Percentiles rank a stretch among this genome's conserved stretches.
Conservation (phyloP, 2,113 vertebrate genomes). For the Hypanus sabinus region DNA sequence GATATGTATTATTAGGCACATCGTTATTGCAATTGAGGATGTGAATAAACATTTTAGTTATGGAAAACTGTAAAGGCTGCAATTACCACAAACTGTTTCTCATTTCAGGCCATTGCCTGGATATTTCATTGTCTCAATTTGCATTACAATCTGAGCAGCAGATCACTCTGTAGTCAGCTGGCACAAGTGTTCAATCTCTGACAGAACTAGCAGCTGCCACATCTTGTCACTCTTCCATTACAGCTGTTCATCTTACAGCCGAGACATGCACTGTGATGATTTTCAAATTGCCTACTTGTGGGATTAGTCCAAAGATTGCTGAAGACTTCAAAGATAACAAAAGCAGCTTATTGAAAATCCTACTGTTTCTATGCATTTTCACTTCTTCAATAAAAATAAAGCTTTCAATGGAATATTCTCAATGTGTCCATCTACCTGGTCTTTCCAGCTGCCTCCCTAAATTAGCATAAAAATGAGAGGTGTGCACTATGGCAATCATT, state of each 20-base stretch:
- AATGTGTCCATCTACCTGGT: not conserved
- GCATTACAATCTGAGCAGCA: conserved; percentile 28
- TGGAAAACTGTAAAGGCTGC: conserved; percentile 16
- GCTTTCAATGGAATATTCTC: not conserved
- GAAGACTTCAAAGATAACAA: conserved; percentile 12
- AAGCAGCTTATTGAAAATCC: conserved; percentile 22
- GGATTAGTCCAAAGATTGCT: not conserved
- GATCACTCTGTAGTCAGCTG: not conserved
- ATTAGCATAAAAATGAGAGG: not conserved
- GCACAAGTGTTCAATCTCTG: conserved; percentile 20
- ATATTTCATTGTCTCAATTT: conserved; percentile 10
- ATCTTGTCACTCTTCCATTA: conserved; percentile 30
- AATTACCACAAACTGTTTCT: not conserved
- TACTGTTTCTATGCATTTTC: not conserved
- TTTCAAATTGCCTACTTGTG: conserved; percentile 20
- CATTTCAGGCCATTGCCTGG: conserved; percentile 5
- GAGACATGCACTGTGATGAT: not conserved
- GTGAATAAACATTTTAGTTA: conserved; percentile 3
- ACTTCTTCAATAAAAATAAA: not conserved
- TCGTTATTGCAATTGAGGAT: conserved; percentile 11
- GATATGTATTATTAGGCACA: not conserved
- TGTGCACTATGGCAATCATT: not conserved
- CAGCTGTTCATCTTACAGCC: conserved; percentile 11
- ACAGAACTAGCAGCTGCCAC: not conserved
- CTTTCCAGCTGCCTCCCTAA: not conserved